Percentiles rank a stretch among this genome's conserved stretches.
These are phyloP conservation scores for Rhingia campestris DNA, from an alignment of 2,888 invertebrate genomes.

Conservation along the genomic window DNA sequence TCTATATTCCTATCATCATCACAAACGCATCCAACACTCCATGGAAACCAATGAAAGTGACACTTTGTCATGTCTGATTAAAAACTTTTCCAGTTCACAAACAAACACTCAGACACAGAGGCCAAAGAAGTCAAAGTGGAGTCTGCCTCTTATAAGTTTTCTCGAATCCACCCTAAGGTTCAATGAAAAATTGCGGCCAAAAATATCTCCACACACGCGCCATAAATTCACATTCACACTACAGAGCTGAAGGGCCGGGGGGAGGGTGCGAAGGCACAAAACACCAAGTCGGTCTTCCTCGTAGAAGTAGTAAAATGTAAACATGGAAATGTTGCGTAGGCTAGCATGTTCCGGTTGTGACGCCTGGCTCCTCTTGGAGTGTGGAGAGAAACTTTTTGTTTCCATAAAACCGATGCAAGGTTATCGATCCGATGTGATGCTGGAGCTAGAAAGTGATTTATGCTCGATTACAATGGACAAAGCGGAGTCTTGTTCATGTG, in stretches of 20 bases:
- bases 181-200: conserved; percentile 37
- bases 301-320: conserved; percentile 20
- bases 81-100: conserved; percentile 1
- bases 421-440: conserved; percentile 51
- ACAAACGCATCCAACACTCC: neutral
- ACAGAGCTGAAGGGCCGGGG: neutral
- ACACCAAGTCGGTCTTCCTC: conserved; percentile 23
- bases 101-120: conserved; percentile 22
- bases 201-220: conserved; percentile 54
- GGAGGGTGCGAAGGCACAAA: neutral
- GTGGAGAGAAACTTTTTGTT: conserved; percentile 8
- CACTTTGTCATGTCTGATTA: conserved; percentile 19
- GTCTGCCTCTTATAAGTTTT: neutral
- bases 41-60: conserved; percentile 5
- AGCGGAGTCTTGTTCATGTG: conserved; percentile 1
- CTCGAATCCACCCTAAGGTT: conserved; percentile 22
- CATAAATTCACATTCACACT: conserved; percentile 48
- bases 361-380: neutral
- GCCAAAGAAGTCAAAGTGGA: conserved; percentile 4
- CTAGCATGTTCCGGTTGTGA: conserved; percentile 15
- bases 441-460: conserved; percentile 52
- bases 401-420: conserved; percentile 39
- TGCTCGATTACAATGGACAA: conserved; percentile 40
- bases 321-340: conserved; percentile 50
- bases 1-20: too few species aligned